These are phyloP conservation scores for Agrochola lota DNA, from an alignment of 2,888 invertebrate genomes.

Conservation along the genomic window DNA sequence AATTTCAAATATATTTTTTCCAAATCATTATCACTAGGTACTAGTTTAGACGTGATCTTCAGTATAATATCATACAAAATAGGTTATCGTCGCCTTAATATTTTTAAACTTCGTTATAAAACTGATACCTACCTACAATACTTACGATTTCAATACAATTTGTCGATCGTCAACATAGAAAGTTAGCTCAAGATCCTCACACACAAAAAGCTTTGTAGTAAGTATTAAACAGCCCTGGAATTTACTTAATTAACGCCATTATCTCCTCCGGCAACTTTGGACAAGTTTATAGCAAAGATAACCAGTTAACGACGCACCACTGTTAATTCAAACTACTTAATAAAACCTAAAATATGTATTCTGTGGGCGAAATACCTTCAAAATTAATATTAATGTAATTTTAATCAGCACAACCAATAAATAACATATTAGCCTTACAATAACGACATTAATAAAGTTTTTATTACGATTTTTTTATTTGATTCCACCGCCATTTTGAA, in stretches of 20 bases:
- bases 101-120: background rate
- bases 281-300: constrained; percentile 58
- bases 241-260: constrained; percentile 85
- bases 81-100: too few relatives aligned
- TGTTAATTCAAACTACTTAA: constrained; percentile 44
- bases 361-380: constrained; percentile 48
- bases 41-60: too few relatives aligned
- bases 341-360: constrained; percentile 41
- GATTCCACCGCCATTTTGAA: constrained; percentile 32
- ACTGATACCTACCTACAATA: background rate
- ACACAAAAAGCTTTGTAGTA: constrained; percentile 74
- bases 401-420: constrained; percentile 50
- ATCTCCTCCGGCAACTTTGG: constrained; percentile 73
- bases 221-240: constrained; percentile 73
- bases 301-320: constrained; percentile 49
- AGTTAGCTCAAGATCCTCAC: constrained; percentile 51
- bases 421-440: constrained; percentile 28
- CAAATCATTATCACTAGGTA: too few relatives aligned
- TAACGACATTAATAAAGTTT: constrained; percentile 37
- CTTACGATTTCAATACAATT: background rate
- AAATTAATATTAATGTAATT: constrained; percentile 53
- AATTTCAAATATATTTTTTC: too few relatives aligned
- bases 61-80: too few relatives aligned
- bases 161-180: constrained; percentile 15
- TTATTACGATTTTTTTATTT: constrained; percentile 36